Evolutionary conservation across 2,113 vertebrate species (phyloP).

Genomic region (Pleuronectes platessa): DNA sequence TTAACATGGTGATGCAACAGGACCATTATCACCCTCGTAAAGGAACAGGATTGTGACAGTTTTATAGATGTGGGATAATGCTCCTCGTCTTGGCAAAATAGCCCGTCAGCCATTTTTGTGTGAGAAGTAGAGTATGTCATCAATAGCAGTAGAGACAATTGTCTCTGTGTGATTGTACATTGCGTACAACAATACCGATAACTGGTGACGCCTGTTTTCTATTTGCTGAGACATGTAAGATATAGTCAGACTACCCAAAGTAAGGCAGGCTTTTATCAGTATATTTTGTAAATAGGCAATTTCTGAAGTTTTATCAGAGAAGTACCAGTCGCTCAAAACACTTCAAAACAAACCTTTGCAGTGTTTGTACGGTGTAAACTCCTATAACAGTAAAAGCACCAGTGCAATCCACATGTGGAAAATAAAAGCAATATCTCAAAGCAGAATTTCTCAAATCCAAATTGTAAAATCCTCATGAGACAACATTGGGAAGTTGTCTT

Average conservation of each 20-base stretch:
- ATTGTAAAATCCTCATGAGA: constrained; percentile 15
- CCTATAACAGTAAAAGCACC: not conserved
- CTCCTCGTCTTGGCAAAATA: constrained; percentile 18
- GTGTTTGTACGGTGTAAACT: not conserved
- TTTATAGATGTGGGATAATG: constrained; percentile 26
- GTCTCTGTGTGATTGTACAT: not conserved
- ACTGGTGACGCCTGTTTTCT: no score
- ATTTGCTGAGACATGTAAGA: not conserved
- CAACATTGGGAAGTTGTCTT: constrained; percentile 21
- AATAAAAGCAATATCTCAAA: not conserved
- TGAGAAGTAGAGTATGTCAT: not conserved
- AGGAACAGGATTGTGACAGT: not conserved
- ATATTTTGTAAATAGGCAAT: no score
- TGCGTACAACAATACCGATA: not conserved
- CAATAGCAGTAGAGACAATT: not conserved
- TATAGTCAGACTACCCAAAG: not conserved
- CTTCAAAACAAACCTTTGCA: no score
- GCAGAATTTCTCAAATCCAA: not conserved
- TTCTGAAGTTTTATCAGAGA: no score
- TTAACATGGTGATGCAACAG: constrained; percentile 18
- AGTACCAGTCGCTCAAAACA: not conserved
- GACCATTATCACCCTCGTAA: constrained; percentile 41
- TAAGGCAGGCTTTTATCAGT: not conserved
- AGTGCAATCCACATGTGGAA: no score
- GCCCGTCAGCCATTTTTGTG: not conserved